Conservation (phyloP, 1,140 invertebrate species). For the Nymphalis io region DNA sequence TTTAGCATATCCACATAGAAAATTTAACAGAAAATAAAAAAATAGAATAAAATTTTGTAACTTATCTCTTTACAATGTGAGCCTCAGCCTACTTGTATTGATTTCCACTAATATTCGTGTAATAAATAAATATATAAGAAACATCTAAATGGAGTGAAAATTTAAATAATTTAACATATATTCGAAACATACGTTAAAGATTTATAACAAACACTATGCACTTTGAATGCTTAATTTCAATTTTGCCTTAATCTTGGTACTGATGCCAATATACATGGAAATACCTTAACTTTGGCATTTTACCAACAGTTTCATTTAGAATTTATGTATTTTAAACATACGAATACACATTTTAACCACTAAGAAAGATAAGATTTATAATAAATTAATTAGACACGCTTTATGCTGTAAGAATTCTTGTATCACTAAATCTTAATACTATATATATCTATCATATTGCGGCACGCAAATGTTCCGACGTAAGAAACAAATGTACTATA, state of each 20-base stretch:
- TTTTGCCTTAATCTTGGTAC: not conserved
- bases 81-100: too few relatives aligned
- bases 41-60: too few relatives aligned
- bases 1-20: too few relatives aligned
- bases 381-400: too few relatives aligned
- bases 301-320: constrained; percentile 13
- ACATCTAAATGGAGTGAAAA: not conserved
- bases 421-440: not conserved
- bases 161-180: constrained; percentile 16
- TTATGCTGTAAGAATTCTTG: not conserved
- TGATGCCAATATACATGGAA: not conserved
- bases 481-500: not conserved
- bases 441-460: not conserved
- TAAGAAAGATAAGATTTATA: not conserved
- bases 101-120: too few relatives aligned
- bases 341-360: not conserved
- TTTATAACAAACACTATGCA: constrained; percentile 7
- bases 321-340: constrained; percentile 4
- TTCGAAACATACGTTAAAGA: not conserved
- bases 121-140: constrained; percentile 1
- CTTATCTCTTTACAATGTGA: too few relatives aligned
- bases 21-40: too few relatives aligned
- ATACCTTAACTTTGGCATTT: constrained; percentile 16
- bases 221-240: constrained; percentile 3
- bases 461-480: not conserved